Percentiles rank a stretch among this genome's conserved stretches.
These are phyloP conservation scores for Malacoctenus gilli DNA, from an alignment of 2,797 vertebrate species.

Conservation along the genomic window DNA sequence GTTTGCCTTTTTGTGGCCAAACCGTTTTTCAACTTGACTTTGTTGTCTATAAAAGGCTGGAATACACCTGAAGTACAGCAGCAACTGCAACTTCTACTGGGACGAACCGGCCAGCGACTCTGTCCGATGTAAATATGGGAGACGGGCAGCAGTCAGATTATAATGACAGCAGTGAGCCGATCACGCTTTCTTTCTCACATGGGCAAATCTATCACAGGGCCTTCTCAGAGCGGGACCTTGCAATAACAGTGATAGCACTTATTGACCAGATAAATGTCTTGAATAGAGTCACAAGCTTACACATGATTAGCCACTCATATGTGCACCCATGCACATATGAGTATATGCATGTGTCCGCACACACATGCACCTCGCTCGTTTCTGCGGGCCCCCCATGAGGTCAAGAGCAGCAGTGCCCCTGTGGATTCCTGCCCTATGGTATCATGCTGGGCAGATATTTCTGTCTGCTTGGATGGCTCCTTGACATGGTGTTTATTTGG, in stretches of 20 bases:
- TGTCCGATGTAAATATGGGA: too few relatives aligned
- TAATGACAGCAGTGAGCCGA: constrained; percentile 31
- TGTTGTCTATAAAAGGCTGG: too few relatives aligned
- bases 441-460: constrained; percentile 86
- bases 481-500: constrained; percentile 88
- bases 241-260: constrained; percentile 59
- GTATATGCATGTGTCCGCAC: constrained; percentile 52
- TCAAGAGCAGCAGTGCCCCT: constrained; percentile 73
- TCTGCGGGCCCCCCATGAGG: constrained; percentile 67
- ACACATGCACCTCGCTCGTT: constrained; percentile 47
- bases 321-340: constrained; percentile 67
- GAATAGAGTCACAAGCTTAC: constrained; percentile 65
- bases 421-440: constrained; percentile 68
- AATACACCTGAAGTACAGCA: too few relatives aligned
- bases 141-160: constrained; percentile 14
- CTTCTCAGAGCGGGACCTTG: constrained; percentile 44
- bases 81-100: too few relatives aligned
- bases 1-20: too few relatives aligned
- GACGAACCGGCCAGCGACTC: too few relatives aligned
- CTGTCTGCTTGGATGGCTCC: constrained; percentile 81
- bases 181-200: constrained; percentile 32
- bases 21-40: too few relatives aligned
- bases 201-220: constrained; percentile 49
- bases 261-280: constrained; percentile 77
- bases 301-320: constrained; percentile 72